These are phyloP conservation scores for Heliconius aoede DNA, from an alignment of 2,888 invertebrate species.

Conservation along the genomic window DNA sequence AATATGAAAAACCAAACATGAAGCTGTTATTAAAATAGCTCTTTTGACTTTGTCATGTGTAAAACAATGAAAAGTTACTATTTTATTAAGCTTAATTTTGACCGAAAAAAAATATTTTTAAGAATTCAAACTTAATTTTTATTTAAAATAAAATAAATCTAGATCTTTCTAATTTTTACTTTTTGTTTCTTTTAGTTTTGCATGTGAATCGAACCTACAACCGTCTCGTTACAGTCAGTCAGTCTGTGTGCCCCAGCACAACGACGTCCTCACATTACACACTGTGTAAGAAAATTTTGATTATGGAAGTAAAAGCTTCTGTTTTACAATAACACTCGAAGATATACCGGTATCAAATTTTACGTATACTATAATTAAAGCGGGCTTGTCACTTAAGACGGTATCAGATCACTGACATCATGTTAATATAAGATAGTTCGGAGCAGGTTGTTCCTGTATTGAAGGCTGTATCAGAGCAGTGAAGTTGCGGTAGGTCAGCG, in stretches of 20 bases:
- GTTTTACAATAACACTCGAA: neutral
- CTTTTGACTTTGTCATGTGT: neutral
- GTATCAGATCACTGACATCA: constrained; percentile 41
- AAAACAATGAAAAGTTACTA: neutral
- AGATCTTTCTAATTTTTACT: neutral
- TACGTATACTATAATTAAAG: neutral
- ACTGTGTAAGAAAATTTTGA: too few species aligned
- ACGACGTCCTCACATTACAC: too few species aligned
- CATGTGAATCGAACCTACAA: too few species aligned
- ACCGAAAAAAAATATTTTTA: too few species aligned
- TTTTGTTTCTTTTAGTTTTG: neutral
- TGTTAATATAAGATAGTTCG: constrained; percentile 37
- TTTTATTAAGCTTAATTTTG: neutral
- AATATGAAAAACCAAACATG: neutral
- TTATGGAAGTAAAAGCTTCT: too few species aligned
- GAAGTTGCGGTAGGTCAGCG: constrained; percentile 63
- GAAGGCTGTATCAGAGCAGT: constrained; percentile 65
- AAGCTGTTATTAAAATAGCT: neutral
- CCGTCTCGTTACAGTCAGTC: too few species aligned
- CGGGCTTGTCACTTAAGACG: neutral
- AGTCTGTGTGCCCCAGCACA: too few species aligned
- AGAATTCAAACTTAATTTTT: neutral
- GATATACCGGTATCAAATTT: neutral
- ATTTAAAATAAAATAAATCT: neutral
- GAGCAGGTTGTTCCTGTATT: constrained; percentile 43